Evolutionary conservation across 2,888 invertebrate species (phyloP).

Genomic region (Endomychus coccineus): DNA sequence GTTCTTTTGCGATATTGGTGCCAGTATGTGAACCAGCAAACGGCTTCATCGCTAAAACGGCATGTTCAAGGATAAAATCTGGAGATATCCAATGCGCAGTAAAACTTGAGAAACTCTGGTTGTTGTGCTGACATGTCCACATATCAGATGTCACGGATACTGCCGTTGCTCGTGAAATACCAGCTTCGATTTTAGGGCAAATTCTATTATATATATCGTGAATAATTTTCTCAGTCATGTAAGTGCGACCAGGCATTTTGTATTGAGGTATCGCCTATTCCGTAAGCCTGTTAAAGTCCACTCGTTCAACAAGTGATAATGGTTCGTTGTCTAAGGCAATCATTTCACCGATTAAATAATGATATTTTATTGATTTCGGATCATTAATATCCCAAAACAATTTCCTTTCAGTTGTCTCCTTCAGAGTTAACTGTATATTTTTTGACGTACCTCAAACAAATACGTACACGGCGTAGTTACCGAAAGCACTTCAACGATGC

Average conservation of each 20-base stretch:
- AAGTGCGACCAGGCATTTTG: conserved; percentile 25
- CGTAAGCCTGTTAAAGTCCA: conserved; percentile 22
- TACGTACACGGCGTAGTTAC: too few species aligned
- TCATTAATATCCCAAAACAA: conserved; percentile 26
- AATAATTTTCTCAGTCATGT: conserved; percentile 20
- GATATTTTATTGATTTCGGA: conserved; percentile 26
- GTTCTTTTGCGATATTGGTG: conserved; percentile 29
- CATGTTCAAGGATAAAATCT: conserved; percentile 18
- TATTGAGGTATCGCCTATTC: conserved; percentile 25
- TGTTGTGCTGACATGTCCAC: conserved; percentile 27
- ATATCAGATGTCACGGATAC: conserved; percentile 28
- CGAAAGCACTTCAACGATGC: too few species aligned
- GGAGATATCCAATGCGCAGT: conserved; percentile 19
- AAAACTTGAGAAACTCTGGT: conserved; percentile 22
- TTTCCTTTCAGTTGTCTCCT: conserved; percentile 21
- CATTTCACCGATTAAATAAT: conserved; percentile 35
- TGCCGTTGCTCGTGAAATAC: conserved; percentile 21
- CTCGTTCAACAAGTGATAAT: conserved; percentile 27
- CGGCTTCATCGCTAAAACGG: conserved; percentile 27
- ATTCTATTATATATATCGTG: conserved; percentile 23
- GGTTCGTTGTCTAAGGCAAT: conserved; percentile 33
- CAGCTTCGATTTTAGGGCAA: conserved; percentile 19
- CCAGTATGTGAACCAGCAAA: conserved; percentile 20
- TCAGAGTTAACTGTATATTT: conserved; percentile 17
- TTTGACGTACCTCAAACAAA: too few species aligned